Conservation (phyloP, 2,113 vertebrate genomes). For the Paramisgurnus dabryanus region DNA sequence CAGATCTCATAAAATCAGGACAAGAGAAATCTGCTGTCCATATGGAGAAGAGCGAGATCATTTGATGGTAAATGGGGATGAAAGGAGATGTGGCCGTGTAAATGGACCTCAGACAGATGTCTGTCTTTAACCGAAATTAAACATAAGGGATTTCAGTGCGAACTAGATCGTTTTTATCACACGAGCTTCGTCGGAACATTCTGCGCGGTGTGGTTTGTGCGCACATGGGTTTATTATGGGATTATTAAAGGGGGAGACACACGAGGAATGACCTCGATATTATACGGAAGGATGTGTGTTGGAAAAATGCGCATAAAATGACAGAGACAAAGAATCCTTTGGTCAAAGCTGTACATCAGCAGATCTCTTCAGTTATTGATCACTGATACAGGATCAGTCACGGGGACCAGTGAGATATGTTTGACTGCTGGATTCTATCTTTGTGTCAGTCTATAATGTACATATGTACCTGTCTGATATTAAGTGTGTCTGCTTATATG, state of each 20-base stretch:
- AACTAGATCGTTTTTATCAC: neutral
- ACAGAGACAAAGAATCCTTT: neutral
- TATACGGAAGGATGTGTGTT: neutral
- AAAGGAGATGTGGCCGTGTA: neutral
- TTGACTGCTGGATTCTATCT: too few relatives aligned
- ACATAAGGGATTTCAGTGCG: neutral
- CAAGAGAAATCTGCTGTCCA: neutral
- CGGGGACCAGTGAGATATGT: neutral
- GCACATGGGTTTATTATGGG: neutral
- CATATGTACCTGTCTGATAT: too few relatives aligned
- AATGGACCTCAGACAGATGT: neutral
- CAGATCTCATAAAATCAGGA: neutral
- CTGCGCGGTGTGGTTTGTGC: too few relatives aligned
- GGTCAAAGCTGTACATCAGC: neutral
- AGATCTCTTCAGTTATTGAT: constrained; percentile 9
- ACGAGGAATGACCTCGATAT: neutral
- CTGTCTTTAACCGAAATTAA: neutral
- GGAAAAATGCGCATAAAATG: neutral
- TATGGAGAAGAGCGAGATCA: neutral
- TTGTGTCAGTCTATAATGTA: neutral
- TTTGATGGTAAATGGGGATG: constrained; percentile 23
- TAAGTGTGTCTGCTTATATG: too few relatives aligned
- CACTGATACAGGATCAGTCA: neutral
- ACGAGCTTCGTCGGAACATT: too few relatives aligned
- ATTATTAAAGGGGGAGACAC: neutral